phyloP scores from a whole-genome alignment of 2,113 vertebrate species.

The Empidonax traillii region DNA sequence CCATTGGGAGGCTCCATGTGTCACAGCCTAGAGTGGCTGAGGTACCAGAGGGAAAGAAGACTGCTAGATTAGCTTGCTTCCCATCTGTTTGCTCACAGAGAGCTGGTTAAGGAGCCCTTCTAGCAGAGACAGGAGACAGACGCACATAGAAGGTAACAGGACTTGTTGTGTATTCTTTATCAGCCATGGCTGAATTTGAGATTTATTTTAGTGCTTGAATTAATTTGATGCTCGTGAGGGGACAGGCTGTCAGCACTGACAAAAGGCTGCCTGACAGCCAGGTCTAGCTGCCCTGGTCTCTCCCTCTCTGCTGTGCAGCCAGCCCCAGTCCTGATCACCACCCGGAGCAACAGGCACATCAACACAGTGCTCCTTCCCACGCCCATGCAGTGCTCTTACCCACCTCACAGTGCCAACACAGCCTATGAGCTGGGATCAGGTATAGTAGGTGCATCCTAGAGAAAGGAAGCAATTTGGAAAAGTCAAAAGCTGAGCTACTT shows the following conservation, averaged over 20 bases:
- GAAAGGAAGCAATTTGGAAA: background rate
- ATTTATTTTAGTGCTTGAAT: background rate
- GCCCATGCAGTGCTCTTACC: background rate
- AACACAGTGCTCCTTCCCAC: background rate
- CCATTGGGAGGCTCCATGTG: background rate
- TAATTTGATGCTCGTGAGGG: background rate
- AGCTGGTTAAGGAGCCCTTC: background rate
- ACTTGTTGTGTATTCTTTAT: constrained; percentile 7
- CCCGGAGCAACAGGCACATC: background rate
- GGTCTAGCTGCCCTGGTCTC: background rate
- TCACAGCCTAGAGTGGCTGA: constrained; percentile 5
- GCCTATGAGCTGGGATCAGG: background rate
- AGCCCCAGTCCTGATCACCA: background rate
- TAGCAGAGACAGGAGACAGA: background rate
- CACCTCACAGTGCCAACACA: no score
- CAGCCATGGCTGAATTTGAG: background rate
- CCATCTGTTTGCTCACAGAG: background rate
- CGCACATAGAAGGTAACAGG: background rate
- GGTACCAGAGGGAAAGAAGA: background rate
- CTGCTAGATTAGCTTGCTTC: background rate
- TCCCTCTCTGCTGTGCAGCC: background rate
- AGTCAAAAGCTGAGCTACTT: background rate
- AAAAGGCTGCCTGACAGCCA: background rate
- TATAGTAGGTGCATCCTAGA: background rate
- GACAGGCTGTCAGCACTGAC: background rate